A percentile compares a stretch with the other conserved stretches of the same genome.
These are phyloP conservation scores for Hofmannophila pseudospretella DNA, from an alignment of 2,888 invertebrate genomes.

Conservation along the genomic window DNA sequence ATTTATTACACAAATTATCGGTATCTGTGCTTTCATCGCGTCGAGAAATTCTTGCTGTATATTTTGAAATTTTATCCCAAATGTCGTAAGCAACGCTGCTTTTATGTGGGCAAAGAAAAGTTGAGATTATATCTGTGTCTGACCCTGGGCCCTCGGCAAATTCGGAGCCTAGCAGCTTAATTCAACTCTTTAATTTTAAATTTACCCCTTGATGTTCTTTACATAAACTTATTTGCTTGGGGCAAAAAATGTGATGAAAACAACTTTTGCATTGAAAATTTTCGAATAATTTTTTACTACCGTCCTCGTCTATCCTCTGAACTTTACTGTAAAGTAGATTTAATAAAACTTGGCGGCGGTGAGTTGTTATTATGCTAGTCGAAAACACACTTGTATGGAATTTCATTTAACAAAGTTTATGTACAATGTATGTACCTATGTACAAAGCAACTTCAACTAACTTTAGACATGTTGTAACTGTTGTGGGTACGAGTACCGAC, in stretches of 20 bases:
- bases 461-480: conserved; percentile 36
- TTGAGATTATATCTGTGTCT: conserved; percentile 33
- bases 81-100: conserved; percentile 20
- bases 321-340: neutral
- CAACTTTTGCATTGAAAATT: neutral
- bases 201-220: conserved; percentile 29
- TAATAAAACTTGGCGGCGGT: neutral
- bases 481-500: too few relatives aligned
- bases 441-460: conserved; percentile 29
- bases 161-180: conserved; percentile 33
- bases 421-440: too few relatives aligned
- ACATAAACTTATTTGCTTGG: conserved; percentile 11
- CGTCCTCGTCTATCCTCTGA: too few relatives aligned
- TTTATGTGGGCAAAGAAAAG: conserved; percentile 20
- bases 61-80: conserved; percentile 15
- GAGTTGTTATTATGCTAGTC: conserved; percentile 4
- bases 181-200: conserved; percentile 41
- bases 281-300: neutral
- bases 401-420: conserved; percentile 33
- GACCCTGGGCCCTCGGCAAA: conserved; percentile 29
- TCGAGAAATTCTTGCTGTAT: conserved; percentile 18
- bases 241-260: neutral
- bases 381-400: conserved; percentile 23
- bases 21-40: conserved; percentile 28
- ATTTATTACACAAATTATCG: conserved; percentile 45